Conservation (phyloP, 2,797 vertebrate genomes). For the Sebastes iracundus region DNA sequence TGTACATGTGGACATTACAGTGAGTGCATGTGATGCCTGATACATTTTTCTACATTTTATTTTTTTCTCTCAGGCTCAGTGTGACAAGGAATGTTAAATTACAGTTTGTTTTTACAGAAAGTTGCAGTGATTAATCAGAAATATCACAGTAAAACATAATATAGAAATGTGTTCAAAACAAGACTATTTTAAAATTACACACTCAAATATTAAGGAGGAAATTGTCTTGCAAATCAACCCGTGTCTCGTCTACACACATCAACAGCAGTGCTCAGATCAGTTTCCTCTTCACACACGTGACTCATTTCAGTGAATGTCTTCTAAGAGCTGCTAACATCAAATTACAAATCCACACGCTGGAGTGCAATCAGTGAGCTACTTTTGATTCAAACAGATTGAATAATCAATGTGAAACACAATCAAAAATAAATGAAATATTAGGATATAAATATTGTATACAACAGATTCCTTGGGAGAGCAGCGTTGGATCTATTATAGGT, state of each 20-base stretch:
- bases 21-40: background rate
- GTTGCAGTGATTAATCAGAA: constrained; percentile 35
- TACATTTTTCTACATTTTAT: constrained; percentile 26
- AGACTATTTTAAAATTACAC: background rate
- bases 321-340: background rate
- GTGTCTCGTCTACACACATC: constrained; percentile 6
- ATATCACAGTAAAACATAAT: constrained; percentile 37
- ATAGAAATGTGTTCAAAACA: constrained; percentile 18
- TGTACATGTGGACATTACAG: background rate
- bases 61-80: constrained; percentile 25
- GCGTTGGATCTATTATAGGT: background rate
- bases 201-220: constrained; percentile 4
- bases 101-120: constrained; percentile 39
- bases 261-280: constrained; percentile 23
- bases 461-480: background rate
- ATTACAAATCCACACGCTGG: background rate
- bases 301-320: background rate
- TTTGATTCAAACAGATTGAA: constrained; percentile 10
- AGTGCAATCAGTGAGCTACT: constrained; percentile 13
- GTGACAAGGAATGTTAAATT: constrained; percentile 58
- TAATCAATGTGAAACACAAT: constrained; percentile 6
- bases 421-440: background rate
- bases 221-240: background rate
- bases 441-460: background rate
- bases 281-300: background rate